Base-by-base conservation (phyloP, 2,113 vertebrate species). In the Cheirogaleus medius region DNA sequence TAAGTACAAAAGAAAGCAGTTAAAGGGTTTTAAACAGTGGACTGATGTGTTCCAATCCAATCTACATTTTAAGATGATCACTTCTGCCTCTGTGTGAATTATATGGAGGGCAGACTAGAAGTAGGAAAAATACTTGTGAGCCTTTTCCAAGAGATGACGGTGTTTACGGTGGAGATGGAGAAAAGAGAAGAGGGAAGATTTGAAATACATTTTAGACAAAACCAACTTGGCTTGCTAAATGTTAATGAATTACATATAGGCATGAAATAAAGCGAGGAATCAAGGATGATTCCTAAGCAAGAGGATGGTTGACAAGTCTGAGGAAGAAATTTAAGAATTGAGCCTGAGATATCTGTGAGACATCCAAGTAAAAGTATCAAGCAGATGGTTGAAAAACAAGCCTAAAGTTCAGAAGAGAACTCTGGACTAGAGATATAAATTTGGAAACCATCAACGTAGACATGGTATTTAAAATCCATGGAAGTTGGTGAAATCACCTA, bases 161-260 rank as follows among this genome's bases (percentile, higher is more conserved):
- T 68, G 32, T 94, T 95, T 80, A 25, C 66, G 63, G 27, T 86
- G 23, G 56, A 94, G 21, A 64, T 83, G 14, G 71, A 86, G 68
- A 85, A 47, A 95, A 85, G 47, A 84, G 44, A 95, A 85, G 39
- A 27, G 49, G 37, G 27, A n/a, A 47, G 21, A 76, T 76, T 54
- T 44, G 25, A 91, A 74, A 23, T 86, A 71, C 17, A n/a, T 85
- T 96, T 91, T 58, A 89, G 47, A 84, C 49, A 95, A 13, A 85
- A 76, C 25, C 29, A 69, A n/a, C 42, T 63, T 47, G 47, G 89
- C 34, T 80, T 90, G 49, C 29, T 94, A 74, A 89, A 66, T 73
- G 11, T 54, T 73, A 71, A 86, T 86, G 69, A 23, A 71, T 71
- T 80, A 83, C 39, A 91, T 25, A 77, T 44, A 81, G 27, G 13